Evolutionary conservation across 2,888 invertebrate genomes (phyloP).

Genomic region (Melinaea menophilus): DNA sequence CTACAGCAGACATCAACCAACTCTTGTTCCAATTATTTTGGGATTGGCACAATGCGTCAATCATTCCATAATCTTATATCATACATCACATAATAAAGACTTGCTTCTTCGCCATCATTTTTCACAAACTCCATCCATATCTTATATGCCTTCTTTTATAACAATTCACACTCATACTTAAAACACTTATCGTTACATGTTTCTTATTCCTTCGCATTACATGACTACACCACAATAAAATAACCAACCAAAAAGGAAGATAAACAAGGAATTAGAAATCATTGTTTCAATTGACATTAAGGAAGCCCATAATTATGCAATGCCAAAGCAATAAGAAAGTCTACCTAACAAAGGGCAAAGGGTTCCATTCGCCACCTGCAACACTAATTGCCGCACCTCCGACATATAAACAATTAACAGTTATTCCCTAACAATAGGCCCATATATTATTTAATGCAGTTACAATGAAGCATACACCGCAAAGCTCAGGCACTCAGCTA

Average conservation of each 20-base stretch:
- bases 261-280: slow-evolving; percentile 5
- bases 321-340: slow-evolving; percentile 44
- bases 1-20: background rate
- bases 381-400: slow-evolving; percentile 71
- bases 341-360: slow-evolving; percentile 53
- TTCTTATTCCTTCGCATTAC: background rate
- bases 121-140: too few species aligned
- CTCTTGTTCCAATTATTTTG: too few species aligned
- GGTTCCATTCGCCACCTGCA: slow-evolving; percentile 71
- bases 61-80: too few species aligned
- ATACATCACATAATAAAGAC: too few species aligned
- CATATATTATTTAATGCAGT: slow-evolving; percentile 49
- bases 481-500: background rate
- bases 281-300: slow-evolving; percentile 3
- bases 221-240: background rate
- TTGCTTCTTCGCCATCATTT: too few species aligned
- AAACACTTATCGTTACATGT: too few species aligned
- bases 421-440: slow-evolving; percentile 58
- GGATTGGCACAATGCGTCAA: too few species aligned
- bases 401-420: slow-evolving; percentile 53
- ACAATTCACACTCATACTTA: too few species aligned
- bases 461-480: slow-evolving; percentile 33
- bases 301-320: too few species aligned
- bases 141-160: too few species aligned
- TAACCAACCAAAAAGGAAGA: slow-evolving; percentile 16